Evolutionary conservation across 2,888 invertebrate species (phyloP), one percentile per base, ranked within the genome.

Genomic region (Geotrupes spiniger): DNA sequence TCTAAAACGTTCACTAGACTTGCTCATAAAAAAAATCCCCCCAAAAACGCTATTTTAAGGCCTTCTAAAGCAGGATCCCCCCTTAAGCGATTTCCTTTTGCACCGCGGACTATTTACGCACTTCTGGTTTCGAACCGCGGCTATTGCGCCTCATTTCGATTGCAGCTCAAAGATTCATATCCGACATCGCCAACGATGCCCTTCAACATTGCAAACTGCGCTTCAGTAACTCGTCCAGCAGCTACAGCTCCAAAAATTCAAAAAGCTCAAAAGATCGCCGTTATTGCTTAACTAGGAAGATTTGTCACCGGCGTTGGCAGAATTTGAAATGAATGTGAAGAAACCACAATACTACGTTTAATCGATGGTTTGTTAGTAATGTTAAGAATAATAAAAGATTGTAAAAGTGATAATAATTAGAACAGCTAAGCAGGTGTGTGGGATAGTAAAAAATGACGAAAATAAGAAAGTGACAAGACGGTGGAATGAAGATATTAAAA

Each of bases 111-210:
- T 96, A 91, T 68, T 76, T 97, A 56, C 87, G 89, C 64, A 82
- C 85, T 58, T 85, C 94, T 58, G 98, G 96, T n/a, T 92, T 97
- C 68, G 91, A 94, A 63, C 92, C 96, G 0, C 81, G 96, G 65
- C 83, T 92, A 84, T 83, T 94, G 2, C 82, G 97, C 1, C 76
- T 99, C 21, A 87, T 99, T 52, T 95, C 97, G 0, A 76, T 99
- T 42, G 95, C 97, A 1, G 90, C 96, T 0, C 98, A 99, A 70
- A 99, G 98, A 72, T 98, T 97, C 66, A 86, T 99, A 38, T 96
- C 97, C 0, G 98, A 99, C 71, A 89, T 99, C 54, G 93, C 92
- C 0, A 95, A 95, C 63, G 98, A 99, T 75, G 95, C 97, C 0
- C 76, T 98, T 29, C 97, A 97, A 63, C 96, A 97, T 70, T 96